Evolutionary conservation across 2,797 vertebrate species (phyloP).

Genomic region (Helarctos malayanus): DNA sequence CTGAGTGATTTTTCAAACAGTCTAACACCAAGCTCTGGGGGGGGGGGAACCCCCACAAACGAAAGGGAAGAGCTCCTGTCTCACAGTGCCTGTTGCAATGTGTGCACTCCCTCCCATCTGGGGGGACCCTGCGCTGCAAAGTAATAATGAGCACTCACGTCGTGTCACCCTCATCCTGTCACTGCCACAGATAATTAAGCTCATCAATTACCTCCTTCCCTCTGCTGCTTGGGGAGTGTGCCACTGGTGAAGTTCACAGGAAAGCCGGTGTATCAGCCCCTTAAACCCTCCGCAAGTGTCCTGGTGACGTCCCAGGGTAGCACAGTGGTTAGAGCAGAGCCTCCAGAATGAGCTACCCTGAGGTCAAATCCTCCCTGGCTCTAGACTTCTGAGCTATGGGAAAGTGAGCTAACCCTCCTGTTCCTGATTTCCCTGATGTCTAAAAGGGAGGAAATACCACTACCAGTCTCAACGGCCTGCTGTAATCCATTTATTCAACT

Average conservation of each 20-base stretch:
- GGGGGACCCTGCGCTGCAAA: neutral
- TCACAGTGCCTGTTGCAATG: neutral
- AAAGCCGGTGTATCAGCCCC: conserved; percentile 23
- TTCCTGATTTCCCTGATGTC: neutral
- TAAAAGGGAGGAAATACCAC: neutral
- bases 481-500: neutral
- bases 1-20: conserved; percentile 65
- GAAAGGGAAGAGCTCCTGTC: conserved; percentile 45
- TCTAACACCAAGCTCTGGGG: neutral
- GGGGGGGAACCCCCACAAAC: neutral
- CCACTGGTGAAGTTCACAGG: conserved; percentile 51
- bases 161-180: conserved; percentile 48
- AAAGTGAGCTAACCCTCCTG: neutral
- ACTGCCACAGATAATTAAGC: conserved; percentile 85
- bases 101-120: conserved; percentile 3
- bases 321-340: neutral
- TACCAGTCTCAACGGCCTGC: neutral
- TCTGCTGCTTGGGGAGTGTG: conserved; percentile 35
- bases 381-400: neutral
- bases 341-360: neutral
- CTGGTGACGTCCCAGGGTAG: neutral
- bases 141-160: neutral
- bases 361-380: neutral
- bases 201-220: conserved; percentile 74
- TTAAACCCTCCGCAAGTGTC: neutral